Percentiles rank a stretch among this genome's conserved stretches.
Conservation (phyloP, 2,888 invertebrate genomes). For the Drosophila neutralis region DNA sequence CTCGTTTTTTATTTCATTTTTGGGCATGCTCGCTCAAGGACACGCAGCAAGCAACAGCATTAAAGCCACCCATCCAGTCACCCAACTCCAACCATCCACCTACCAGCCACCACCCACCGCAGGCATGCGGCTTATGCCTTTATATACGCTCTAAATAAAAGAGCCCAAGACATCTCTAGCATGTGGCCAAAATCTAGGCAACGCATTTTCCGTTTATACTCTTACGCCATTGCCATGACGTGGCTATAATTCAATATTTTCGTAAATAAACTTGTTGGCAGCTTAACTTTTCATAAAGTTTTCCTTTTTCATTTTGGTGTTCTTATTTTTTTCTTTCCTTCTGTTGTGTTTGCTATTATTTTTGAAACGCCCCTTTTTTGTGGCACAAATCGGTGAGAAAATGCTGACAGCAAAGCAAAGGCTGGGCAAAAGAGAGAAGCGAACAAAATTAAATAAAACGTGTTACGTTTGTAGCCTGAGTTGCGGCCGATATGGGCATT, state of each 20-base stretch:
- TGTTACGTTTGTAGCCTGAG: conserved; percentile 71
- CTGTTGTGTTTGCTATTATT: conserved; percentile 51
- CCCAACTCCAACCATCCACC: background rate
- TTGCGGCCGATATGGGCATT: conserved; percentile 38
- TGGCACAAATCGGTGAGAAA: conserved; percentile 72
- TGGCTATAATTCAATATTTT: conserved; percentile 79
- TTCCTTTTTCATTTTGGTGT: conserved; percentile 14
- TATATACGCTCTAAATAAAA: conserved; percentile 67
- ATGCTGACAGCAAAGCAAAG: conserved; percentile 69
- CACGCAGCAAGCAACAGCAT: conserved; percentile 40
- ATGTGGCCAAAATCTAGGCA: conserved; percentile 67
- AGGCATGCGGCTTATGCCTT: conserved; percentile 70
- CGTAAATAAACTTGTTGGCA: conserved; percentile 79
- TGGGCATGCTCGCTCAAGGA: conserved; percentile 54
- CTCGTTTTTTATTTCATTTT: conserved; percentile 66
- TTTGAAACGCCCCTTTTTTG: conserved; percentile 56
- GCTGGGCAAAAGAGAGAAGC: conserved; percentile 34
- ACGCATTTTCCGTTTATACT: conserved; percentile 51
- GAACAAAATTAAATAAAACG: conserved; percentile 76
- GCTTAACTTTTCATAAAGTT: conserved; percentile 75
- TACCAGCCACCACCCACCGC: conserved; percentile 8
- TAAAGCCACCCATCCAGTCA: background rate
- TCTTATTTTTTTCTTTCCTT: conserved; percentile 3
- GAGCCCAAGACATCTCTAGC: conserved; percentile 61
- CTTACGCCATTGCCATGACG: conserved; percentile 52